phyloP scores from a whole-genome alignment of 2,888 invertebrate genomes.

The Pteria penguin region DNA sequence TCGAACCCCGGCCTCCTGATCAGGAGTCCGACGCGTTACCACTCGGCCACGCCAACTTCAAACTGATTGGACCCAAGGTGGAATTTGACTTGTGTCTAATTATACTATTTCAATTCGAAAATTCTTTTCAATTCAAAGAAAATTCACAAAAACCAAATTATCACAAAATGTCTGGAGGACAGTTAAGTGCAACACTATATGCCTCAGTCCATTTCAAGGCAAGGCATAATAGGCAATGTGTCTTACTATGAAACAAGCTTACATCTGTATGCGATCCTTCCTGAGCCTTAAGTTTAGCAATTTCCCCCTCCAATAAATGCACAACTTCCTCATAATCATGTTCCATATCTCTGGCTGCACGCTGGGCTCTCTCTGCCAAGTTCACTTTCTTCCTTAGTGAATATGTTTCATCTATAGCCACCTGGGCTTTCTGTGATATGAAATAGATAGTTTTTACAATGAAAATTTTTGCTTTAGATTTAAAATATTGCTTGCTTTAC shows the following conservation, averaged over 20 bases:
- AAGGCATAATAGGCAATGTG: background rate
- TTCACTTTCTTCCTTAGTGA: conserved; percentile 73
- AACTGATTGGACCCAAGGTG: too few relatives aligned
- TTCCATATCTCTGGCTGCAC: conserved; percentile 75
- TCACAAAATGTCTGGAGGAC: too few relatives aligned
- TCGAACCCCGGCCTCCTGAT: too few relatives aligned
- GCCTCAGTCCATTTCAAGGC: background rate
- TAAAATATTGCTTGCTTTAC: too few relatives aligned
- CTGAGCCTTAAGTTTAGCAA: conserved; percentile 63
- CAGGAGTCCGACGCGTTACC: too few relatives aligned
- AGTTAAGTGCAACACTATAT: background rate
- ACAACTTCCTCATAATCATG: conserved; percentile 78
- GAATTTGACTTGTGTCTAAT: too few relatives aligned
- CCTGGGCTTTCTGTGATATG: conserved; percentile 73
- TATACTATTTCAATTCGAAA: too few relatives aligned
- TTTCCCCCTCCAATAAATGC: conserved; percentile 74
- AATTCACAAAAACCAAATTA: too few relatives aligned
- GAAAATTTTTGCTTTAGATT: background rate
- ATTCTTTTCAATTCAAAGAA: too few relatives aligned
- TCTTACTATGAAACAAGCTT: background rate
- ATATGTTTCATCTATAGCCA: conserved; percentile 71
- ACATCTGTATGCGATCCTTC: background rate
- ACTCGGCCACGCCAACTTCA: too few relatives aligned
- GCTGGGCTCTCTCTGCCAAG: conserved; percentile 77
- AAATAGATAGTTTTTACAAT: background rate